Percentiles rank a stretch among this genome's conserved stretches.
Conservation (phyloP, 2,888 invertebrate genomes). For the Pollenia angustigena region DNA sequence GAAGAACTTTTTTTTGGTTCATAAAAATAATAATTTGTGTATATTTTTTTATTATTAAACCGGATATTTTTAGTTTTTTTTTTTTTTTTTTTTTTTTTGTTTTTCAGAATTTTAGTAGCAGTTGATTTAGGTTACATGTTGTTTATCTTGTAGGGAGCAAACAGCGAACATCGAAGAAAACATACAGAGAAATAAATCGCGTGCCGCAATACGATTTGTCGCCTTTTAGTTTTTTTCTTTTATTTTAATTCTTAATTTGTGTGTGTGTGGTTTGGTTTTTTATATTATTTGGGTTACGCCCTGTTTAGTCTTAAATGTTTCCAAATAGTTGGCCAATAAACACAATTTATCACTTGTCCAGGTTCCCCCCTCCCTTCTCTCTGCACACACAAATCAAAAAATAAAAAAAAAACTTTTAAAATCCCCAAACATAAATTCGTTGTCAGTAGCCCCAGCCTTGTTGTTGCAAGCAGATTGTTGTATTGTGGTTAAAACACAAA, state of each 20-base stretch:
- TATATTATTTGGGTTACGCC: conserved; percentile 69
- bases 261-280: not conserved
- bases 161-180: not conserved
- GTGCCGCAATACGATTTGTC: conserved; percentile 66
- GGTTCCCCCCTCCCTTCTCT: conserved; percentile 15
- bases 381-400: not conserved
- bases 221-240: conserved; percentile 49
- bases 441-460: conserved; percentile 12
- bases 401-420: not conserved
- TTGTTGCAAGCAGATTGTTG: conserved; percentile 11
- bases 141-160: conserved; percentile 31
- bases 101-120: not conserved
- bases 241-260: not conserved
- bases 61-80: not conserved
- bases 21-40: conserved; percentile 8
- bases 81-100: not conserved
- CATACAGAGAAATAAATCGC: conserved; percentile 45
- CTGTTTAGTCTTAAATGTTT: conserved; percentile 73
- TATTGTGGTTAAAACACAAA: conserved; percentile 57
- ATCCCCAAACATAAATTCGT: conserved; percentile 18
- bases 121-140: conserved; percentile 43
- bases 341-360: conserved; percentile 63
- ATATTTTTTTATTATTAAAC: not conserved
- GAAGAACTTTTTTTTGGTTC: conserved; percentile 14
- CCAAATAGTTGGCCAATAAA: conserved; percentile 75